Conservation (phyloP, 2,888 invertebrate species). For the Parochlus steinenii region DNA sequence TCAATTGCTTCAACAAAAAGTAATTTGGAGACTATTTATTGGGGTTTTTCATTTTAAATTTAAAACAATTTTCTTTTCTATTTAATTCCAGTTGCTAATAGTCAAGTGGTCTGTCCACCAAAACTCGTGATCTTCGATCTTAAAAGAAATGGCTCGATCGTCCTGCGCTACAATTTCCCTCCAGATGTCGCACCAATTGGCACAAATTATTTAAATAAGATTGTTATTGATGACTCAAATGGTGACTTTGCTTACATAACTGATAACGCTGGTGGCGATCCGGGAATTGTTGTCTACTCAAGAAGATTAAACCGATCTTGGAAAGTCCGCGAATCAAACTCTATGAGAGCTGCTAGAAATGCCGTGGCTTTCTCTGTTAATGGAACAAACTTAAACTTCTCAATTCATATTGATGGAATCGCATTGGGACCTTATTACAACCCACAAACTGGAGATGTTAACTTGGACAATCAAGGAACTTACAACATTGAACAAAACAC, state of each 20-base stretch:
- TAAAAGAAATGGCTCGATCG: slow-evolving; percentile 36
- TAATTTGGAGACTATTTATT: slow-evolving; percentile 2
- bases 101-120: slow-evolving; percentile 40
- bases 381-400: slow-evolving; percentile 37
- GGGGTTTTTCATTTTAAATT: background rate
- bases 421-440: slow-evolving; percentile 46
- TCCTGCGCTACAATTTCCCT: slow-evolving; percentile 45
- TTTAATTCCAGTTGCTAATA: background rate
- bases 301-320: slow-evolving; percentile 45
- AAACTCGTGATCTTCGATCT: slow-evolving; percentile 51
- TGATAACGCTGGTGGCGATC: slow-evolving; percentile 48
- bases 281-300: slow-evolving; percentile 56
- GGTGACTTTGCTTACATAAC: slow-evolving; percentile 53
- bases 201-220: slow-evolving; percentile 48
- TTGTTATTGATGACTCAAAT: slow-evolving; percentile 54
- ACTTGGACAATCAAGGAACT: slow-evolving; percentile 15
- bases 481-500: slow-evolving; percentile 15
- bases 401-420: slow-evolving; percentile 51
- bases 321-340: slow-evolving; percentile 46
- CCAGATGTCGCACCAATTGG: slow-evolving; percentile 37
- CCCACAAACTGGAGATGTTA: slow-evolving; percentile 20
- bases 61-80: background rate
- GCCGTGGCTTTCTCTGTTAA: slow-evolving; percentile 43
- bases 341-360: slow-evolving; percentile 43
- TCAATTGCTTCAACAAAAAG: background rate